phyloP scores from a whole-genome alignment of 1,140 invertebrate species.

The Penaeus vannamei region DNA sequence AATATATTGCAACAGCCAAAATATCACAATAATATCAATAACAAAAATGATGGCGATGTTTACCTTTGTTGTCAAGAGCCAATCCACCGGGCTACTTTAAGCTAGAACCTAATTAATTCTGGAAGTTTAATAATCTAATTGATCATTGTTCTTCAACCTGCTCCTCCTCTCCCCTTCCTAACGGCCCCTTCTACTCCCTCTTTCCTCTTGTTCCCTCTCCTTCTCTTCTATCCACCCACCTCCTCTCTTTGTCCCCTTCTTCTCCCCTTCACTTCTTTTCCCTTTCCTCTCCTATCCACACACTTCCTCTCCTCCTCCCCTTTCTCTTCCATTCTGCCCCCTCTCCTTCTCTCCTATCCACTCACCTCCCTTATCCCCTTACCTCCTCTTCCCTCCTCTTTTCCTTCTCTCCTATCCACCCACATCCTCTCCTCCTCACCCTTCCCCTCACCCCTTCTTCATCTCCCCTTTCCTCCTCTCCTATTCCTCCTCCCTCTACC shows the following conservation, averaged over 20 bases:
- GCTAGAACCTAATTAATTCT: too few species aligned
- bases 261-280: constrained; percentile 8
- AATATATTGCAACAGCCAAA: not conserved
- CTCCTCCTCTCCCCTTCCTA: too few species aligned
- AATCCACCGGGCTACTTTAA: too few species aligned
- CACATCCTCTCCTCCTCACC: too few species aligned
- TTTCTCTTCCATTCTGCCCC: not conserved
- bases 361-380: too few species aligned
- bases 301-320: not conserved
- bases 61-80: too few species aligned
- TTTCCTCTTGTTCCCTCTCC: constrained; percentile 12
- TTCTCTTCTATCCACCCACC: constrained; percentile 13
- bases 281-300: constrained; percentile 21
- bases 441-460: constrained; percentile 9
- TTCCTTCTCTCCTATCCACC: too few species aligned
- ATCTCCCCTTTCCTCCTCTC: constrained; percentile 13
- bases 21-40: not conserved
- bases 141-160: too few species aligned
- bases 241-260: not conserved
- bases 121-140: too few species aligned
- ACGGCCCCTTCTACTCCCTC: not conserved
- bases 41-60: too few species aligned
- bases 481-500: not conserved
- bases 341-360: too few species aligned
- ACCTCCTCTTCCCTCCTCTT: too few species aligned